Percentiles rank a stretch among this genome's conserved stretches.
Conservation (phyloP, 2,113 vertebrate genomes). For the Halcyon senegalensis region DNA sequence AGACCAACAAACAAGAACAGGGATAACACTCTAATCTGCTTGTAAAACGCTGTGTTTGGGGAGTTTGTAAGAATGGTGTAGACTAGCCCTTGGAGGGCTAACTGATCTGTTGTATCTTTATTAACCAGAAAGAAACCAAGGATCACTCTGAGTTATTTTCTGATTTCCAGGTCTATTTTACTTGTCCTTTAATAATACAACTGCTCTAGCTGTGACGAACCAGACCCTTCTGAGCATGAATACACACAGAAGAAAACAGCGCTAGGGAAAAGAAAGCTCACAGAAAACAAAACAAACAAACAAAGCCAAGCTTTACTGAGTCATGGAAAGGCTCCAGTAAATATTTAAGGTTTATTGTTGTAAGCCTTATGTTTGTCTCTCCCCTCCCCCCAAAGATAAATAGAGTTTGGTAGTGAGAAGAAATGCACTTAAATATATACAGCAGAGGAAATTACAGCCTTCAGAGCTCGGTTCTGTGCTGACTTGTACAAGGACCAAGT, state of each 20-base stretch:
- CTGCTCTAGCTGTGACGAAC: background rate
- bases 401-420: background rate
- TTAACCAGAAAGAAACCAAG: slow-evolving; percentile 31
- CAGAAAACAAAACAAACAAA: background rate
- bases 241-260: background rate
- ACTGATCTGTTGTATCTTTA: background rate
- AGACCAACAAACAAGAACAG: background rate
- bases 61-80: background rate
- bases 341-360: background rate
- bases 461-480: background rate
- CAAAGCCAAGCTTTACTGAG: background rate
- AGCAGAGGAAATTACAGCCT: background rate
- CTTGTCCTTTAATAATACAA: background rate
- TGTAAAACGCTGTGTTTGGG: background rate
- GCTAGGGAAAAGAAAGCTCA: background rate
- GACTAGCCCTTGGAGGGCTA: background rate
- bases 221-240: background rate
- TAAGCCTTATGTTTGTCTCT: background rate
- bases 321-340: background rate
- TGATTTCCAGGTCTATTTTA: background rate
- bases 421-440: background rate
- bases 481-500: background rate
- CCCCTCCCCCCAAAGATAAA: background rate
- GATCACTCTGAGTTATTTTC: background rate
- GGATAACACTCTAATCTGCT: background rate